Conservation (phyloP, 2,888 invertebrate genomes). For the Polydrusus tereticollis region DNA sequence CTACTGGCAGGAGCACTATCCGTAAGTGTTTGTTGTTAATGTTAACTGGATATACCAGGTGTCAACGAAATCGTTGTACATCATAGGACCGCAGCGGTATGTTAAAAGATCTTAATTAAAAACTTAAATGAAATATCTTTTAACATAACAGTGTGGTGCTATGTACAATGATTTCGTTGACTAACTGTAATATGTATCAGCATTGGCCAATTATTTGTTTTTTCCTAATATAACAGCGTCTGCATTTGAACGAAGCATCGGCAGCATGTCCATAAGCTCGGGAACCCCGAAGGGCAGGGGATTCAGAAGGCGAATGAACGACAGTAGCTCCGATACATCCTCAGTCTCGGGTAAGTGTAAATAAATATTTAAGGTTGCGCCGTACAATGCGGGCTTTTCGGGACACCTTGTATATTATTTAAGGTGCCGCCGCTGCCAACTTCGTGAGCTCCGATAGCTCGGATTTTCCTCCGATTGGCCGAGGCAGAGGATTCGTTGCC, state of each 20-base stretch:
- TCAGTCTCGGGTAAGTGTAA: background rate
- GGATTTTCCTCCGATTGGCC: slow-evolving; percentile 15
- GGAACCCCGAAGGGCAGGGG: background rate
- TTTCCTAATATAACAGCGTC: background rate
- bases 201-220: too few relatives aligned
- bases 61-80: too few relatives aligned
- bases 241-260: slow-evolving; percentile 4
- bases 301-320: background rate
- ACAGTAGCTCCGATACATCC: background rate
- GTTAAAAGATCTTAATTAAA: too few relatives aligned
- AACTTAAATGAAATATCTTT: too few relatives aligned
- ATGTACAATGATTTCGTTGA: too few relatives aligned
- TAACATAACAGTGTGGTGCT: too few relatives aligned
- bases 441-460: background rate
- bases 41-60: too few relatives aligned
- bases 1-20: slow-evolving; percentile 1
- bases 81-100: too few relatives aligned
- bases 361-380: too few relatives aligned
- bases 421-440: background rate
- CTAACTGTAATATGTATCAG: too few relatives aligned
- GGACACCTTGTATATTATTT: background rate
- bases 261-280: background rate
- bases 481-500: background rate
- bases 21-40: slow-evolving; percentile 19
- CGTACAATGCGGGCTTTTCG: too few relatives aligned